A percentile compares a stretch with the other conserved stretches of the same genome.
phyloP scores from a whole-genome alignment of 2,113 vertebrate genomes.

The Taxidea taxus region DNA sequence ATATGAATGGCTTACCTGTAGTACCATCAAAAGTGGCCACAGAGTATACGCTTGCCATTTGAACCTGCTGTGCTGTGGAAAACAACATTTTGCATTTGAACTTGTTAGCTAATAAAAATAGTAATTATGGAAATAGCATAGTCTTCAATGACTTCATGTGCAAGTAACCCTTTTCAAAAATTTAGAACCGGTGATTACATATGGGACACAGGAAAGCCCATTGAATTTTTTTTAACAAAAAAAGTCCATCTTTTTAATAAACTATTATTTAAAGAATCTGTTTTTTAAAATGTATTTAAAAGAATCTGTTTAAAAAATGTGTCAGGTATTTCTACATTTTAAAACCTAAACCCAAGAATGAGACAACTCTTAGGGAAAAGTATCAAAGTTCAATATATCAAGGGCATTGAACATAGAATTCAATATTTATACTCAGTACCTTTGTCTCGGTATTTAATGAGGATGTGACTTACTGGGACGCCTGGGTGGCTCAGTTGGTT shows the following conservation, averaged over 20 bases:
- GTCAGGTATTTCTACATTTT: conserved; percentile 6
- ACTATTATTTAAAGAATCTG: neutral
- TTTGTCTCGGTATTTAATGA: conserved; percentile 25
- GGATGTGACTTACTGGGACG: no score
- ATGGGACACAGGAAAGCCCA: neutral
- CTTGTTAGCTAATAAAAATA: neutral
- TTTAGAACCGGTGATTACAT: neutral
- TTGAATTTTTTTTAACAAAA: neutral
- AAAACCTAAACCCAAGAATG: neutral
- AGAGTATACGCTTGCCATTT: neutral
- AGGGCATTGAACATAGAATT: conserved; percentile 34
- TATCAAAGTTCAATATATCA: neutral
- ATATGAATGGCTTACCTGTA: neutral
- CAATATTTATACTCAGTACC: neutral
- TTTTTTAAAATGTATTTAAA: neutral
- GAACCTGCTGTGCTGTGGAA: neutral
- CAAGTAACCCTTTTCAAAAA: neutral
- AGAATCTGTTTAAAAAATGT: neutral
- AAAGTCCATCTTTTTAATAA: neutral
- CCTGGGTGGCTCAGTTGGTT: no score
- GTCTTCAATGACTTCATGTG: neutral
- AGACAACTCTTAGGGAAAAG: neutral
- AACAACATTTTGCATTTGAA: neutral
- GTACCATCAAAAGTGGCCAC: neutral
- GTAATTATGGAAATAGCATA: neutral